Evolutionary conservation across 2,797 vertebrate genomes (phyloP), one percentile per base, ranked within the genome.

Genomic region (Pseudocheirus occidentalis): DNA sequence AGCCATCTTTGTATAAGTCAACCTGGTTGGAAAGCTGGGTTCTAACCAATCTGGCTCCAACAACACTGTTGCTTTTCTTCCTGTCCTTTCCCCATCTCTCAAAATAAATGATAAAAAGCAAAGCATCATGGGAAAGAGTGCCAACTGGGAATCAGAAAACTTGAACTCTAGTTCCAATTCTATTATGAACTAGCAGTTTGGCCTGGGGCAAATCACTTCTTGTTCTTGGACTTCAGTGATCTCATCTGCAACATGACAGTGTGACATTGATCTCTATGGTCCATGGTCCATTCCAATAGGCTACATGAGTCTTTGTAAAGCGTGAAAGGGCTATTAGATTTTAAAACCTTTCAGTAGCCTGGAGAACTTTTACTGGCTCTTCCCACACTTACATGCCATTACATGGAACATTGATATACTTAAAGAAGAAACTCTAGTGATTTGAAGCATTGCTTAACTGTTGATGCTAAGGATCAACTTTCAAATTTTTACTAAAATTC

Each of bases 1-100:
- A 96, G 52, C 94, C 95, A 93, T 94, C 92, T 94, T 95, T 96
- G 93, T 59, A 73, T 92, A 97, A 97, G 59, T 94, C 94, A 97
- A 53, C 11, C 40, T 54, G 92, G 92, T 94, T 94, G 93, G 56
- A 16, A 46, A 93, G 52, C 2, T 95, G 66, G 62, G 95, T 91
- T 18, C 95, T 93, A 46, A 92, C 40, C 40, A 50, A 87, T 27
- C 73, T 87, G 73, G 73, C 73, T 24, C 40, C 40, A 87, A 87
- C n/a, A 87, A 46, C 40, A 24, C 73, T 27, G 9, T 87, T 87
- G 40, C 40, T 27, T 87, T 87, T 27, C 73, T 87, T 87, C 73
- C 73, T 46, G 73, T 87, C 73, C 73, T 87, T 46, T 87, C 16
- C 40, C 21, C 40, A 87, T 87, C 40, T 46, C 73, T 87, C 73